These are phyloP conservation scores for Monarcha castaneiventris DNA, from an alignment of 2,113 vertebrate species.

Conservation along the genomic window DNA sequence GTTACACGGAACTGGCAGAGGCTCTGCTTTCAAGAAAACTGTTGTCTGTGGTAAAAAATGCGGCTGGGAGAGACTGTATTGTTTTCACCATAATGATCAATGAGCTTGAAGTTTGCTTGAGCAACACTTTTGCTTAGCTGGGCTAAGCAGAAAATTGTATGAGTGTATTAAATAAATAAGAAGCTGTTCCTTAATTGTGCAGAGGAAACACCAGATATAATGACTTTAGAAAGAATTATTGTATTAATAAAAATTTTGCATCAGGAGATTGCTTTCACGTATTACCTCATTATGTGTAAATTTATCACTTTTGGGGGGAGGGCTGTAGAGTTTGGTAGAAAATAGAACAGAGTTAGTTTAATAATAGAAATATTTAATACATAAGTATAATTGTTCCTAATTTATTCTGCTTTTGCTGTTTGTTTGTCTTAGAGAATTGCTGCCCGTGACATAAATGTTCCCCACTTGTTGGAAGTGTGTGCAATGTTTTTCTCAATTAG, in stretches of 20 bases:
- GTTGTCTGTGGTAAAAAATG: not conserved
- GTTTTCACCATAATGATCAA: not conserved
- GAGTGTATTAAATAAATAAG: not conserved
- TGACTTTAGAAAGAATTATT: slow-evolving; percentile 13
- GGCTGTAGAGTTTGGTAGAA: not conserved
- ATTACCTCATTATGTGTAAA: slow-evolving; percentile 6
- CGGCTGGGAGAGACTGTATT: not conserved
- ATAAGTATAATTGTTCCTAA: not conserved
- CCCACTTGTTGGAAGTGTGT: not conserved
- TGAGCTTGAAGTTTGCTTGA: not conserved
- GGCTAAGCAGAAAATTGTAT: not conserved
- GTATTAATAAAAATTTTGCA: slow-evolving; percentile 29
- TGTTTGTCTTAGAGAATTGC: not conserved
- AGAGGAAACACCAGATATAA: not conserved
- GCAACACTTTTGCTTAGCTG: not conserved
- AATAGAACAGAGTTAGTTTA: not conserved
- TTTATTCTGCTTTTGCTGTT: not conserved
- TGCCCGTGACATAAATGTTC: not conserved
- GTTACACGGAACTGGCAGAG: not conserved
- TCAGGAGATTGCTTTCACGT: not conserved
- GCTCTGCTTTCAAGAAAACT: not conserved
- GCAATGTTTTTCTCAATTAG: not conserved
- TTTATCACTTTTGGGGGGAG: not conserved
- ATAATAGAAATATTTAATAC: slow-evolving; percentile 9
- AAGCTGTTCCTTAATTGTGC: not conserved